Conservation (phyloP, 2,888 invertebrate species). For the Andrena haemorrhoa region DNA sequence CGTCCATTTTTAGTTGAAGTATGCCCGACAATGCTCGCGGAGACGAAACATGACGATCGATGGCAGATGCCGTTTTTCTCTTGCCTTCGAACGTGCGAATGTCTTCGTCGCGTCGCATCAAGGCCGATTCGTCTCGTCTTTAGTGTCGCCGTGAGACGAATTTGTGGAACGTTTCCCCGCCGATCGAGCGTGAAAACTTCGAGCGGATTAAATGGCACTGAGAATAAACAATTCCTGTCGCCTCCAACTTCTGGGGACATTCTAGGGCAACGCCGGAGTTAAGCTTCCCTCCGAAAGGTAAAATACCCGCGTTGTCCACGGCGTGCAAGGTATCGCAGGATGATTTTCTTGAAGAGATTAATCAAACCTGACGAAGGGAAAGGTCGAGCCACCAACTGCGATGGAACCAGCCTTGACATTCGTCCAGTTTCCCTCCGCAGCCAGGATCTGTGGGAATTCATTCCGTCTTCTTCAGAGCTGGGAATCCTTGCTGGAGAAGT, state of each 20-base stretch:
- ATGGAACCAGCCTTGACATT: conserved; percentile 51
- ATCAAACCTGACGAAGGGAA: conserved; percentile 1
- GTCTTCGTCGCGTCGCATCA: conserved; percentile 49
- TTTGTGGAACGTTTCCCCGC: conserved; percentile 24
- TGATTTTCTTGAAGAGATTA: background rate
- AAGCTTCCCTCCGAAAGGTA: too few species aligned
- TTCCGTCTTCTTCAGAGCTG: conserved; percentile 24
- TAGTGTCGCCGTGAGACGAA: conserved; percentile 50
- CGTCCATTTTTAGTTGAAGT: conserved; percentile 1
- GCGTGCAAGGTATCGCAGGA: too few species aligned
- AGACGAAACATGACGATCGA: conserved; percentile 57
- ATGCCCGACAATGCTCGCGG: conserved; percentile 24
- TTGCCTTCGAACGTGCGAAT: conserved; percentile 53
- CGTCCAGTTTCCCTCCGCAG: conserved; percentile 16
- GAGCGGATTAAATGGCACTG: background rate
- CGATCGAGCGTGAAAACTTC: conserved; percentile 2
- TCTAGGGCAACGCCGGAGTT: too few species aligned
- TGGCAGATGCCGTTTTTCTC: conserved; percentile 58
- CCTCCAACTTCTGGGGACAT: background rate
- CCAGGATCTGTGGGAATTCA: conserved; percentile 48
- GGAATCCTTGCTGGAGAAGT: conserved; percentile 35
- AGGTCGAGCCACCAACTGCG: background rate
- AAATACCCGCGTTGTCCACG: too few species aligned
- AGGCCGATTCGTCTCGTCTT: conserved; percentile 52
- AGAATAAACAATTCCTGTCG: background rate